Conservation (phyloP, 2,888 invertebrate species). For the Gryllus longicercus region DNA sequence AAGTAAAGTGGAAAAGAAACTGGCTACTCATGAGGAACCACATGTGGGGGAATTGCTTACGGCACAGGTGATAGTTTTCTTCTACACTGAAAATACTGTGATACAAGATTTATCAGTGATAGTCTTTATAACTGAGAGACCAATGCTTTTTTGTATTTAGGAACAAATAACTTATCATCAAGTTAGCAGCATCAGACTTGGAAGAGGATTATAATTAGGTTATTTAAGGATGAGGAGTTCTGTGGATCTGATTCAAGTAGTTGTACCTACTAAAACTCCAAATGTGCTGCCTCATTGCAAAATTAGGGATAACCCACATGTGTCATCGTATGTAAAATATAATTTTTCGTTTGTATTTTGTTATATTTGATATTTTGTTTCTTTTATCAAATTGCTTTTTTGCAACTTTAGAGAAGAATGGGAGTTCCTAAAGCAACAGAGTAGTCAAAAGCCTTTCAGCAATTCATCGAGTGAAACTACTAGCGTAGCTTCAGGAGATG, state of each 20-base stretch:
- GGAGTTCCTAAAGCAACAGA: conserved; percentile 60
- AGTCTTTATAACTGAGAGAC: not conserved
- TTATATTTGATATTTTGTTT: too few species aligned
- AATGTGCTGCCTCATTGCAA: conserved; percentile 92
- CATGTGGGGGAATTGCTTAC: conserved; percentile 80
- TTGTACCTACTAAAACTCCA: conserved; percentile 88
- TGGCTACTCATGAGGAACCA: conserved; percentile 68
- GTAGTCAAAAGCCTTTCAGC: conserved; percentile 35
- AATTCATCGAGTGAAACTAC: conserved; percentile 29
- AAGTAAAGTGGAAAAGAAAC: conserved; percentile 76
- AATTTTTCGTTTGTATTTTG: too few species aligned
- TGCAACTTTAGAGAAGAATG: too few species aligned
- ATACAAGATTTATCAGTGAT: too few species aligned
- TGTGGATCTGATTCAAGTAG: conserved; percentile 88
- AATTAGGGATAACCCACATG: too few species aligned
- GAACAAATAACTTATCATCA: conserved; percentile 65
- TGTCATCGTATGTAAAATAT: too few species aligned
- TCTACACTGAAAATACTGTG: too few species aligned
- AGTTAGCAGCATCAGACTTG: conserved; percentile 76
- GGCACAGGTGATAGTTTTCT: conserved; percentile 58
- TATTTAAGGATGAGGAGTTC: conserved; percentile 96
- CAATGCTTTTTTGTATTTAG: conserved; percentile 43
- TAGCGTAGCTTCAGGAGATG: conserved; percentile 43
- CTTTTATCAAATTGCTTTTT: too few species aligned
- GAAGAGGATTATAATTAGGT: conserved; percentile 88